Percentiles rank a stretch among this genome's conserved stretches.
phyloP scores from a whole-genome alignment of 92 coral and sea anemone genomes.

The Porites rus region DNA sequence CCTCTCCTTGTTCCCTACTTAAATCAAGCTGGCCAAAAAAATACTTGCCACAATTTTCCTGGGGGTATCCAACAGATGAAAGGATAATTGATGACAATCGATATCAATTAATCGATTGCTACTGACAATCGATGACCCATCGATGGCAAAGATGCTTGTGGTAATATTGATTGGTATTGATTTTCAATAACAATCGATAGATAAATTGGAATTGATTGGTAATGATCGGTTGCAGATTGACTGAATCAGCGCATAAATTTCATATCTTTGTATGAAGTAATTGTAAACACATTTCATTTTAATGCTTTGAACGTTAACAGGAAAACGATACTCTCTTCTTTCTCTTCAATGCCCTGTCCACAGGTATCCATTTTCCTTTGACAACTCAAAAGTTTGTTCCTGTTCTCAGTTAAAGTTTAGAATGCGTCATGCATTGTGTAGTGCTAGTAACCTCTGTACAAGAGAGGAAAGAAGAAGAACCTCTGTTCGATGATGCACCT shows the following conservation, averaged over 20 bases:
- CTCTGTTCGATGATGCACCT: slow-evolving; percentile 4
- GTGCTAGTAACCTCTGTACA: no score
- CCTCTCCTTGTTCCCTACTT: no score
- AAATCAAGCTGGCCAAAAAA: no score
- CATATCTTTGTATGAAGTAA: slow-evolving; percentile 15
- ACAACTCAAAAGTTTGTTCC: slow-evolving; percentile 26
- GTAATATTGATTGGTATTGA: slow-evolving; percentile 28
- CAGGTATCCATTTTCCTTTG: slow-evolving; percentile 5
- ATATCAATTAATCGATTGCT: no score
- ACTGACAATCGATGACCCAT: no score
- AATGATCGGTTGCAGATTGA: slow-evolving; percentile 24
- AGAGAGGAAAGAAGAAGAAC: slow-evolving; percentile 12
- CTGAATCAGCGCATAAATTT: slow-evolving; percentile 13
- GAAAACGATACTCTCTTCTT: slow-evolving; percentile 46
- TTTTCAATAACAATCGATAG: slow-evolving; percentile 39
- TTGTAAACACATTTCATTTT: slow-evolving; percentile 33
- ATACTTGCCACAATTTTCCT: not conserved
- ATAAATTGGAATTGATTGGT: slow-evolving; percentile 31
- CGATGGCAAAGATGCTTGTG: slow-evolving; percentile 1
- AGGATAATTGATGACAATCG: not conserved
- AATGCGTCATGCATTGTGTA: no score
- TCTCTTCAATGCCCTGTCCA: slow-evolving; percentile 13
- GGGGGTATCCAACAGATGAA: slow-evolving; percentile 2
- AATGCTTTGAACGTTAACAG: slow-evolving; percentile 34
- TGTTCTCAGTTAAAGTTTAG: not conserved